Conservation (phyloP, 2,888 invertebrate species). For the Lepidocyrtinus sp. region DNA sequence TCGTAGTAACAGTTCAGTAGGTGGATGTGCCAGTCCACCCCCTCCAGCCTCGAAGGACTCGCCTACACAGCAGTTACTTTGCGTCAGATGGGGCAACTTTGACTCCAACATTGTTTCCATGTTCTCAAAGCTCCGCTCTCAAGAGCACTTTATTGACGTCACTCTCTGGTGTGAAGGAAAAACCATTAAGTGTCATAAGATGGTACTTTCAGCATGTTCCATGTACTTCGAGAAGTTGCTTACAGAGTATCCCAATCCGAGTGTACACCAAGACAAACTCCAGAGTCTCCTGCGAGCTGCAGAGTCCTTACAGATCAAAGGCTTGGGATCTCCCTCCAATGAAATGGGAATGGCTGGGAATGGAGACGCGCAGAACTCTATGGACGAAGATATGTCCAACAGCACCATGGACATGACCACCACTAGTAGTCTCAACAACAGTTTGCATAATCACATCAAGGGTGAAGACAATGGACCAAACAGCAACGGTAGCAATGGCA, state of each 20-base stretch:
- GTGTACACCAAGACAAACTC: constrained; percentile 70
- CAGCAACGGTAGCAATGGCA: constrained; percentile 38
- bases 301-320: constrained; percentile 70
- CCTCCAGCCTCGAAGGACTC: constrained; percentile 49
- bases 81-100: constrained; percentile 70
- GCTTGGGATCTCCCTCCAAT: constrained; percentile 69
- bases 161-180: constrained; percentile 69
- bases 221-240: constrained; percentile 69
- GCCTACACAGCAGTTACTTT: constrained; percentile 69
- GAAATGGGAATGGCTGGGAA: constrained; percentile 50
- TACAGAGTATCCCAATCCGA: constrained; percentile 67
- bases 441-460: constrained; percentile 50
- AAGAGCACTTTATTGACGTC: constrained; percentile 69
- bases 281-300: constrained; percentile 69
- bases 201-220: constrained; percentile 70
- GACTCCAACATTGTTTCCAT: constrained; percentile 70
- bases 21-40: constrained; percentile 46
- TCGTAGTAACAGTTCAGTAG: constrained; percentile 42
- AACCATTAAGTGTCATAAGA: constrained; percentile 69
- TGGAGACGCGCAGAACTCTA: constrained; percentile 40
- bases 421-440: constrained; percentile 54
- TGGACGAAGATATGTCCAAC: constrained; percentile 59
- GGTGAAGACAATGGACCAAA: constrained; percentile 44
- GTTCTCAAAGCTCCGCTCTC: constrained; percentile 69
- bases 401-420: constrained; percentile 63